Percentiles rank a stretch among this genome's conserved stretches.
These are phyloP conservation scores for Hydropsyche betteni DNA, from an alignment of 2,888 invertebrate species.

Conservation along the genomic window DNA sequence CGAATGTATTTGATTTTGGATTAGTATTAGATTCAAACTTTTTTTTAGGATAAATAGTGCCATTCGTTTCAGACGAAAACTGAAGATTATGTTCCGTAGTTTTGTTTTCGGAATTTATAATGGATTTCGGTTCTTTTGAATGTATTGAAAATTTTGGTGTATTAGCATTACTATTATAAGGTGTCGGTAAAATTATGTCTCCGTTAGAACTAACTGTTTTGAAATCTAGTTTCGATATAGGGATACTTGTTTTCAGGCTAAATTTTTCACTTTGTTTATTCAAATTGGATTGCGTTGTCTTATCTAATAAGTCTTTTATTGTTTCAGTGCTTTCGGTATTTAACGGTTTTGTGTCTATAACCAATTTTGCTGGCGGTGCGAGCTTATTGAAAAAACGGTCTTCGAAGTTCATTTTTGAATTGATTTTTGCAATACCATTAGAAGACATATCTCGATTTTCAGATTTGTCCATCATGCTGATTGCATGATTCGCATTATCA, in stretches of 20 bases:
- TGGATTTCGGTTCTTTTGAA: conserved; percentile 53
- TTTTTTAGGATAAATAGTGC: not conserved
- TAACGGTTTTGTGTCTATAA: not conserved
- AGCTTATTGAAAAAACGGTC: conserved; percentile 61
- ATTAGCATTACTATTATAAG: not conserved
- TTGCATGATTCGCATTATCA: conserved; percentile 22
- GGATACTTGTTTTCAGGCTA: conserved; percentile 64
- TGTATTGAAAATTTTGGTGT: conserved; percentile 9
- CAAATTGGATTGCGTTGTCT: not conserved
- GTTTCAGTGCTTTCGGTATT: not conserved
- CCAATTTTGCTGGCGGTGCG: conserved; percentile 17
- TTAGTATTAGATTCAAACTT: not conserved
- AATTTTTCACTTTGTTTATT: conserved; percentile 59
- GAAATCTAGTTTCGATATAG: conserved; percentile 64
- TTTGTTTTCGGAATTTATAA: conserved; percentile 54
- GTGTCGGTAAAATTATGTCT: not conserved
- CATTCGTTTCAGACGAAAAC: not conserved
- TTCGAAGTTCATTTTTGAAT: conserved; percentile 58
- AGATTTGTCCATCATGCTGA: not conserved
- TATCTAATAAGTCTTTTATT: not conserved
- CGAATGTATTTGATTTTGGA: not conserved
- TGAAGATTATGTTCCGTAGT: not conserved
- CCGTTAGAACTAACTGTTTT: conserved; percentile 58
- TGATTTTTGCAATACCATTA: conserved; percentile 5
- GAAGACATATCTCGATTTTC: not conserved